Evolutionary conservation across 2,113 vertebrate genomes (phyloP), one percentile per base, ranked within the genome.

Genomic region (Eclectus roratus): DNA sequence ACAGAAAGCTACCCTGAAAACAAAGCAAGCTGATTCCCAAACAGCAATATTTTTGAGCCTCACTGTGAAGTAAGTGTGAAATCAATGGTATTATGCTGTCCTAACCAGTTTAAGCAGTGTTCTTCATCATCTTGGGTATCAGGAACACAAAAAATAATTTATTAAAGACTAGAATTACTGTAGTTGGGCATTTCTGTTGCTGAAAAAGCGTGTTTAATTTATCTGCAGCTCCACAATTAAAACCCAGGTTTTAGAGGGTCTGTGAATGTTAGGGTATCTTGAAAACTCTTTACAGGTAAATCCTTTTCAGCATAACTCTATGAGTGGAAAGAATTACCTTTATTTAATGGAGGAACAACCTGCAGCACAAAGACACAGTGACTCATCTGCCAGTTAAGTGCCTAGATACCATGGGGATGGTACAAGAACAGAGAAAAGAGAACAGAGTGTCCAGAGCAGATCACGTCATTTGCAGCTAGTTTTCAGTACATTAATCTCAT

Each of bases 331-430:
- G 41, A 89, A 78, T 91, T 92, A 82, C 77, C 78, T 95, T 94
- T 88, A 81, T 84, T 83, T 91, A 68, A 95, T 68, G 68, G 82
- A 91, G 89, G 85, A 84, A 88, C 78, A 91, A 94, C 66, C 87
- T 88, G 79, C 74, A 93, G 89, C 71, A 95, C 94, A 96, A 93
- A 87, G 89, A 71, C 61, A 84, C 29, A 2, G 79, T 96, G 94
- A 96, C 74, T 97, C 96, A 97, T 94, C 89, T 94, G 82, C 71
- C 82, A 74, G 79, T 83, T 85, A 95, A 94, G 88, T 91, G 89
- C 93, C 76, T 94, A 85, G 95, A 94, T 95, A 94, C 81, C 53
- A 13, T 33, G 33, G 87, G 85, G 79, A 93, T 88, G 73, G 77
- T 68, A 80, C 35, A 80, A 80, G 76, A 91, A 84, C 78, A 95